These are phyloP conservation scores for Dolichopus griseipennis DNA, from an alignment of 2,888 invertebrate species.

Conservation along the genomic window DNA sequence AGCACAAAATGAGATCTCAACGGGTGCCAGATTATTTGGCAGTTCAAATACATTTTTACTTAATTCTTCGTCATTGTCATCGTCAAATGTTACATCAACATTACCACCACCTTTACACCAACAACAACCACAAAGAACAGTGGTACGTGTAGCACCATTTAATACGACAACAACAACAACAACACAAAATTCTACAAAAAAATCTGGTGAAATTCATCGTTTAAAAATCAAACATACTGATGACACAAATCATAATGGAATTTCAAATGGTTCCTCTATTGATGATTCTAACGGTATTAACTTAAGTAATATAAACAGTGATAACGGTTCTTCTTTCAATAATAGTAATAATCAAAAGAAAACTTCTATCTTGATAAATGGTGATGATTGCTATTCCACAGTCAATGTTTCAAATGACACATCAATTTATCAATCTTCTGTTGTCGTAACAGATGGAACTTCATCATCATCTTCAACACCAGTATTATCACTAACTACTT, in stretches of 20 bases:
- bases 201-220: slow-evolving; percentile 44
- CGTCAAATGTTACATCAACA: neutral
- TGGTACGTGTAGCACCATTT: slow-evolving; percentile 45
- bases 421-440: slow-evolving; percentile 63
- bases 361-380: slow-evolving; percentile 65
- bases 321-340: slow-evolving; percentile 31
- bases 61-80: neutral
- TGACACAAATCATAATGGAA: slow-evolving; percentile 26
- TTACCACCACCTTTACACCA: neutral
- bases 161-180: slow-evolving; percentile 33
- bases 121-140: slow-evolving; percentile 36
- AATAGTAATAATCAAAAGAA: slow-evolving; percentile 45
- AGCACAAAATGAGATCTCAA: slow-evolving; percentile 19
- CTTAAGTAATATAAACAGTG: slow-evolving; percentile 28
- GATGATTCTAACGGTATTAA: slow-evolving; percentile 21
- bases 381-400: slow-evolving; percentile 65
- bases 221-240: slow-evolving; percentile 51
- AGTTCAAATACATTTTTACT: neutral
- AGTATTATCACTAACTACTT: slow-evolving; percentile 14
- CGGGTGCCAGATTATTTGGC: slow-evolving; percentile 21
- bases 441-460: slow-evolving; percentile 55
- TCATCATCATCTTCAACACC: slow-evolving; percentile 23
- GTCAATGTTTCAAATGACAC: slow-evolving; percentile 62
- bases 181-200: slow-evolving; percentile 38
- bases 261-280: neutral